A percentile compares a stretch with the other conserved stretches of the same genome.
Conservation (phyloP, 2,888 invertebrate species). For the Zootermopsis nevadensis region DNA sequence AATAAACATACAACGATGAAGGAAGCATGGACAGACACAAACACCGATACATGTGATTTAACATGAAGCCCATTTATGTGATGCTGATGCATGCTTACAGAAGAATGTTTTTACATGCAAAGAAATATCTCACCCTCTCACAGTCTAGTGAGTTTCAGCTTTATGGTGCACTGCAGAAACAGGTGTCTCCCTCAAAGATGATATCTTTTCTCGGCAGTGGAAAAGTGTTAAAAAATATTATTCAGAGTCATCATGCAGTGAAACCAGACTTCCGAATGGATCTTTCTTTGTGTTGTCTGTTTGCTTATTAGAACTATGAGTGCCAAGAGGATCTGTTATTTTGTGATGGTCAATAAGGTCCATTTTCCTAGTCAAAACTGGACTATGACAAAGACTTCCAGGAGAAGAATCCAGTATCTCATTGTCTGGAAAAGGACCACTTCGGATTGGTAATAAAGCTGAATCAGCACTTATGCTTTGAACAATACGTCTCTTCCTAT, state of each 20-base stretch:
- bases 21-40: neutral
- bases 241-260: constrained; percentile 43
- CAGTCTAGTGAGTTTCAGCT: neutral
- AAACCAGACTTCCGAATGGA: constrained; percentile 51
- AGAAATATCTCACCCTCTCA: constrained; percentile 23
- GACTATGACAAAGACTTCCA: constrained; percentile 34
- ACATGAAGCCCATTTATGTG: neutral
- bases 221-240: neutral
- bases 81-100: neutral
- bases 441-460: constrained; percentile 20
- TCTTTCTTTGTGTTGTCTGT: constrained; percentile 24
- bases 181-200: constrained; percentile 1
- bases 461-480: constrained; percentile 36
- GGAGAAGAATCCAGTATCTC: constrained; percentile 21
- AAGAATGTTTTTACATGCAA: neutral
- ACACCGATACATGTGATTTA: neutral
- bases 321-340: neutral
- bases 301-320: neutral
- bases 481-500: neutral
- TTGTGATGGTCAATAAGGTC: neutral
- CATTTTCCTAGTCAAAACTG: neutral
- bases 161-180: neutral
- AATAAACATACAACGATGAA: neutral
- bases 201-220: neutral
- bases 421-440: constrained; percentile 17